A percentile compares a stretch with the other conserved stretches of the same genome.
phyloP scores from a whole-genome alignment of 2,888 invertebrate genomes.

The Platerodrilus igneus region DNA sequence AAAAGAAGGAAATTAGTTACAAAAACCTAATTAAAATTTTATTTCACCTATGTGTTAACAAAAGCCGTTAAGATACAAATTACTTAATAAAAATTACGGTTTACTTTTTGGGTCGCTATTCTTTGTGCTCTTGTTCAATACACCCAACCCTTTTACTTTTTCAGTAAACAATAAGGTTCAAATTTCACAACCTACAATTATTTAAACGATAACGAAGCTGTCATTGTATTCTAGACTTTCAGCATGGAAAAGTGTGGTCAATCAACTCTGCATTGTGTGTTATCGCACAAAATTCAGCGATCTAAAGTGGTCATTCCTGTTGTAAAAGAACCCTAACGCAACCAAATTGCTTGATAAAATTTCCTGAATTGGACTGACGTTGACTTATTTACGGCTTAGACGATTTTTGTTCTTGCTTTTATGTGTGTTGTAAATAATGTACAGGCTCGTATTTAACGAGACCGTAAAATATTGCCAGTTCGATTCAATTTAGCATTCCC shows the following conservation, averaged over 20 bases:
- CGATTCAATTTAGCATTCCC: too few species aligned
- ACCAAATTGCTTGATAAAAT: slow-evolving; percentile 33
- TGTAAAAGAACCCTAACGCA: slow-evolving; percentile 21
- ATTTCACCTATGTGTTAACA: slow-evolving; percentile 15
- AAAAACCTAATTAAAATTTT: slow-evolving; percentile 23
- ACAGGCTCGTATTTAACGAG: slow-evolving; percentile 7
- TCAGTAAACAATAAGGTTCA: too few species aligned
- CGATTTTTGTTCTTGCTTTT: slow-evolving; percentile 18
- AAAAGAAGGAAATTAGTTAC: slow-evolving; percentile 20
- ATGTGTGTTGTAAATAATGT: slow-evolving; percentile 15
- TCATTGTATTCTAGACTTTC: slow-evolving; percentile 17
- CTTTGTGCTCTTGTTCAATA: too few species aligned
- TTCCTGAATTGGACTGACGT: slow-evolving; percentile 32
- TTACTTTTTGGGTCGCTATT: slow-evolving; percentile 11
- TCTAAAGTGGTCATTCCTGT: slow-evolving; percentile 23
- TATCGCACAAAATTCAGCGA: slow-evolving; percentile 23
- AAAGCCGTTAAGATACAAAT: slow-evolving; percentile 18
- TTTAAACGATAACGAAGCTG: slow-evolving; percentile 21
- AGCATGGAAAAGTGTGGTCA: slow-evolving; percentile 21
- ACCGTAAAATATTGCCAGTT: slow-evolving; percentile 12
- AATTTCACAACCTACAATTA: too few species aligned
- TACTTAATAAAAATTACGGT: slow-evolving; percentile 22
- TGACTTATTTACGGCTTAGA: slow-evolving; percentile 28
- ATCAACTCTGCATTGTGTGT: slow-evolving; percentile 22
- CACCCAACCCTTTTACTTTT: too few species aligned